phyloP scores from a whole-genome alignment of 2,797 vertebrate species.

The Siniperca undulata region DNA sequence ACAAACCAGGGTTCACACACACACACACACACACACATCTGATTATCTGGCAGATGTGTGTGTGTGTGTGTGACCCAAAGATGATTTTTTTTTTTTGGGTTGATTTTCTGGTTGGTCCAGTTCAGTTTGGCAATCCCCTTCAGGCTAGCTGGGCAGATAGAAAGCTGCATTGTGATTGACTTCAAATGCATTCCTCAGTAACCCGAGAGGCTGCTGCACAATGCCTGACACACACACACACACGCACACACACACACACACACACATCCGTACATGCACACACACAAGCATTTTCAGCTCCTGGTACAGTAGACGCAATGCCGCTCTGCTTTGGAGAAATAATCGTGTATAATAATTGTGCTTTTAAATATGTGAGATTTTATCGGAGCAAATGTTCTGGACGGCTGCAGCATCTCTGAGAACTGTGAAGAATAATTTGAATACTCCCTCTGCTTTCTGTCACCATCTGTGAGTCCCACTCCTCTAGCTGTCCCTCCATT shows the following conservation, averaged over 20 bases:
- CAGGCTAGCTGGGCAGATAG: conserved; percentile 66
- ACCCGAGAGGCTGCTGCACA: conserved; percentile 61
- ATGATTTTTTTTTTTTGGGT: conserved; percentile 33
- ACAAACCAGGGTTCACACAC: conserved; percentile 2
- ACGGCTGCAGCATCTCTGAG: conserved; percentile 58
- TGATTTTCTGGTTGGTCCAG: conserved; percentile 48
- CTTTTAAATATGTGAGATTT: conserved; percentile 72
- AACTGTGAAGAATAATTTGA: conserved; percentile 75
- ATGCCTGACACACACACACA: conserved; percentile 40
- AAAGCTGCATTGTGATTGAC: conserved; percentile 76
- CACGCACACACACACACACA: conserved; percentile 9
- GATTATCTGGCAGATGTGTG: conserved; percentile 24
- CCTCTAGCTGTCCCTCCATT: conserved; percentile 60
- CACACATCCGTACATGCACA: conserved; percentile 21
- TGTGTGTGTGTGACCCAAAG: conserved; percentile 19
- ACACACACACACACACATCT: conserved; percentile 8
- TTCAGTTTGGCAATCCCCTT: conserved; percentile 58
- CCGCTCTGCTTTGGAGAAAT: conserved; percentile 56
- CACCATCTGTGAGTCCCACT: conserved; percentile 73
- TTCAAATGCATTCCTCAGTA: conserved; percentile 81
- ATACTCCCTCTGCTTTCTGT: conserved; percentile 69
- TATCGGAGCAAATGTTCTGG: conserved; percentile 52
- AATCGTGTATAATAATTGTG: conserved; percentile 60
- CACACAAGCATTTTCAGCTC: conserved; percentile 19
- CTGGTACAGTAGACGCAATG: conserved; percentile 36